phyloP scores from a whole-genome alignment of 37 sponge, comb jelly and placozoan species.

The Halisarca cf. caerulea region DNA sequence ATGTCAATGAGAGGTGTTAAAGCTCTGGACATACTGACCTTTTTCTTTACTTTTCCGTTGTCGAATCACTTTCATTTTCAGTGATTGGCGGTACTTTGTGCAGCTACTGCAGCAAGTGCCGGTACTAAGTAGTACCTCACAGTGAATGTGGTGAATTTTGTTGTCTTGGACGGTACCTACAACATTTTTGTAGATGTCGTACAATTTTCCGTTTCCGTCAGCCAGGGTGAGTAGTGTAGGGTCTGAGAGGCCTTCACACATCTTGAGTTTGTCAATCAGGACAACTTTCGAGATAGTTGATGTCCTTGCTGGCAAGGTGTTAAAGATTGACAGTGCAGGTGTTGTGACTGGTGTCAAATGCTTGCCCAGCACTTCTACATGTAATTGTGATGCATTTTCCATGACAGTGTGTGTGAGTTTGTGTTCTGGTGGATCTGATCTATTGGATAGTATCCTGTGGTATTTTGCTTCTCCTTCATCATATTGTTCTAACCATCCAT shows the following conservation, averaged over 20 bases:
- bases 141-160: not conserved
- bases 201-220: not conserved
- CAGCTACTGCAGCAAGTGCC: not conserved
- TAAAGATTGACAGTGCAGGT: not conserved
- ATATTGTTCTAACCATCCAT: not conserved
- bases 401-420: not conserved
- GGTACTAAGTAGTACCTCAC: not conserved
- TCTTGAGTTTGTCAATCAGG: not conserved
- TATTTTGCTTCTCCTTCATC: not conserved
- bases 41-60: not conserved
- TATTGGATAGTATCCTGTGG: not conserved
- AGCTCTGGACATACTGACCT: too few relatives aligned
- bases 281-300: not conserved
- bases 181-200: not conserved
- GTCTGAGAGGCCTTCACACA: not conserved
- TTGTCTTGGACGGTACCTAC: not conserved
- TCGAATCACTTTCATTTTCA: not conserved
- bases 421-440: not conserved
- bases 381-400: not conserved
- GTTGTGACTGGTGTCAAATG: not conserved
- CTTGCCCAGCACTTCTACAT: not conserved
- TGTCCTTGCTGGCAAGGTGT: not conserved
- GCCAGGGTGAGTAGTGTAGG: not conserved
- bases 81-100: not conserved
- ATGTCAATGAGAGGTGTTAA: too few relatives aligned